Evolutionary conservation across 2,113 vertebrate species (phyloP).

Genomic region (Elephas maximus): DNA sequence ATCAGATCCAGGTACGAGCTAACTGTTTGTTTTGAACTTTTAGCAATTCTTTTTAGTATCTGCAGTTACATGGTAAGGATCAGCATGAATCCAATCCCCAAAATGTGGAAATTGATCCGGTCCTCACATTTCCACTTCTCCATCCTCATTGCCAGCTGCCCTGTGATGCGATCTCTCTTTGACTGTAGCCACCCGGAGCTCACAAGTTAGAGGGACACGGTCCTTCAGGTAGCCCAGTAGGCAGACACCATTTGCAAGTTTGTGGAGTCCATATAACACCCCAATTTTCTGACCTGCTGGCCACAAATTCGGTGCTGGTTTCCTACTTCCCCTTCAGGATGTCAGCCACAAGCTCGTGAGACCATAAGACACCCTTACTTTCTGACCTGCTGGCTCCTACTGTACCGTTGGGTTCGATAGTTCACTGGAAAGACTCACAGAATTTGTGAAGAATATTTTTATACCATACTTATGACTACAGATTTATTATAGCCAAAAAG

Average conservation of each 20-base stretch:
- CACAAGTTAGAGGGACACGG: not conserved
- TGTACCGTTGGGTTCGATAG: not conserved
- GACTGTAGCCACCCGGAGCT: not conserved
- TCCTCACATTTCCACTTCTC: not conserved
- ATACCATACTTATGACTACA: not conserved
- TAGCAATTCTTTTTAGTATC: not conserved
- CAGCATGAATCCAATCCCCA: not conserved
- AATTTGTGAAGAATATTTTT: not conserved
- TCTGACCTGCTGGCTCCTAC: not conserved
- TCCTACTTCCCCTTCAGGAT: too few relatives aligned
- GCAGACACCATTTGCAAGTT: not conserved
- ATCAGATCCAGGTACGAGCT: constrained; percentile 96
- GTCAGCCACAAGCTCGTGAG: not conserved
- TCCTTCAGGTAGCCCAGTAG: not conserved
- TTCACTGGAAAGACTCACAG: not conserved
- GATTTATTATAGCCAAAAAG: not conserved
- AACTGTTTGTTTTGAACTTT: not conserved
- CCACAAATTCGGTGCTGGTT: too few relatives aligned
- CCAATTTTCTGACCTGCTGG: not conserved
- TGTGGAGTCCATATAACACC: not conserved
- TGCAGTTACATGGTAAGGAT: too few relatives aligned
- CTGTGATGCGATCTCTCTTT: not conserved
- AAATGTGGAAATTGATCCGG: not conserved
- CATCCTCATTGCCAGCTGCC: not conserved
- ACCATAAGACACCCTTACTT: not conserved